Evolutionary conservation across 2,797 vertebrate species (phyloP).

Genomic region (Nannoperca australis): DNA sequence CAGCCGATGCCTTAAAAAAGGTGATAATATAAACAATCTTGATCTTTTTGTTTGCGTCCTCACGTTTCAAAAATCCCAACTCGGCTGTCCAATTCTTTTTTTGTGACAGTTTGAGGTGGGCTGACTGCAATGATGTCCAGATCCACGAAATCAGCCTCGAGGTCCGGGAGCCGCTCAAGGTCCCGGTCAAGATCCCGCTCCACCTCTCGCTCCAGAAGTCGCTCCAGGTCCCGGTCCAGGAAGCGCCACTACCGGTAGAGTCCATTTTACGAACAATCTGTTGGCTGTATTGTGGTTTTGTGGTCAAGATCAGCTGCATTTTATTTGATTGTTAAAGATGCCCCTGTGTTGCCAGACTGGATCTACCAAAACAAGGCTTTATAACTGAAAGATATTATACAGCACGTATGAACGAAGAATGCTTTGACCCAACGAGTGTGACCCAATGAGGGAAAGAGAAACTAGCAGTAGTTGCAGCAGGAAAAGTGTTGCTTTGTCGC

Average conservation of each 20-base stretch:
- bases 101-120: slow-evolving; percentile 60
- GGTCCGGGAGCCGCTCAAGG: slow-evolving; percentile 92
- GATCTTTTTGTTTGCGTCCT: not conserved
- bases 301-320: not conserved
- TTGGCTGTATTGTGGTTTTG: not conserved
- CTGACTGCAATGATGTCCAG: slow-evolving; percentile 91
- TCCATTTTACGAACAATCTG: not conserved
- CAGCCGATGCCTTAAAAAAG: slow-evolving; percentile 19
- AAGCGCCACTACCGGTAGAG: slow-evolving; percentile 93
- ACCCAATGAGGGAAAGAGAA: slow-evolving; percentile 6
- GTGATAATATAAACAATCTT: not conserved
- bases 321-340: slow-evolving; percentile 3
- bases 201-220: slow-evolving; percentile 90
- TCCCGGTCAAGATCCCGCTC: slow-evolving; percentile 91
- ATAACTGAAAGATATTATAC: slow-evolving; percentile 10
- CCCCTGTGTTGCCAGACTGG: not conserved
- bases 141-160: slow-evolving; percentile 92
- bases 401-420: not conserved
- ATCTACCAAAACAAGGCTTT: not conserved
- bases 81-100: slow-evolving; percentile 32
- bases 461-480: slow-evolving; percentile 36
- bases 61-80: slow-evolving; percentile 10
- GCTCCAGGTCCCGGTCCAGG: slow-evolving; percentile 88
- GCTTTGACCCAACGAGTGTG: not conserved
- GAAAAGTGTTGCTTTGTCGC: not conserved